Base-by-base conservation (phyloP, 1,140 invertebrate genomes). In the Papilio xuthus region DNA sequence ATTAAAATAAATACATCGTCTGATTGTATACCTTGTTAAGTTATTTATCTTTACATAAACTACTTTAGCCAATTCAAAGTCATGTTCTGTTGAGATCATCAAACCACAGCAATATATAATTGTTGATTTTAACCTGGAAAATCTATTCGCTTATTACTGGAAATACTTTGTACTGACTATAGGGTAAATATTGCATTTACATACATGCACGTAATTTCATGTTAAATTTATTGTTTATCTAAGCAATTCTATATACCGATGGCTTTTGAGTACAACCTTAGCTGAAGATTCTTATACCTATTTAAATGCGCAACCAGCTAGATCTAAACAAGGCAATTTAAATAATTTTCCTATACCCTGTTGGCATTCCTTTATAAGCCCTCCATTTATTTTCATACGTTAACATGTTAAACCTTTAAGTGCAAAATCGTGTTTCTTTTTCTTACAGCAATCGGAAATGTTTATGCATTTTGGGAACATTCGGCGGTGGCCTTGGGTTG, bases 1-100 rank as follows among this genome's bases (percentile, higher is more conserved):
- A 12, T 23, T 60, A 23, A 60, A 60, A 63, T 63, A 63, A 63
- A 63, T 63, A 28, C 60, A 63, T 63, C 23, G 4, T 4, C 20
- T 60, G 56, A 60, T 60, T 60, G 23, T 9, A 3, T 72, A 72
- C 70, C 42, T 73, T 73, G n/a, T 10, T 20, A 47, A 44, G 41
- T 73, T 73, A 73, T 73, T 73, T 73, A 73, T 71, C 60, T 67
- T 28, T 12, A 73, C 71, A 73, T 26, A 73, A 73, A 73, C 71
- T 50, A 73, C 71, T 32, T 56, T 56, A 18, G 50, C n/a, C 15
- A 56, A 56, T 75, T 32, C 73, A 56, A 75, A 75, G 23, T 75
- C 47, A 75, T 71, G 70, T 80, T 69, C 50, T 80, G 74, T 60
- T 77, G 63, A 80, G 56, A 60, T 60, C 67, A 80, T 80, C 32